phyloP scores from a whole-genome alignment of 2,888 invertebrate genomes.

The Cerastoderma edule region DNA sequence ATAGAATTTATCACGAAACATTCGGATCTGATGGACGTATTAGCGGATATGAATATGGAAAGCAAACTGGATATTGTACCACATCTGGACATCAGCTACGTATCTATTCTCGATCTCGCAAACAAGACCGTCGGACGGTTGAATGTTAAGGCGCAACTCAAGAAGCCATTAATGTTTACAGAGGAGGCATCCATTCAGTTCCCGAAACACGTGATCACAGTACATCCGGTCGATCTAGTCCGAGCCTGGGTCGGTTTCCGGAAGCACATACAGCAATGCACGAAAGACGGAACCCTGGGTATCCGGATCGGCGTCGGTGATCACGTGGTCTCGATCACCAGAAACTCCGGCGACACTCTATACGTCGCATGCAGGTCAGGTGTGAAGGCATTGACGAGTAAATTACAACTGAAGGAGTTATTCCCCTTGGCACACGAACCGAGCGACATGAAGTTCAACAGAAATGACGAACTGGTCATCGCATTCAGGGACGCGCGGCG shows the following conservation, averaged over 20 bases:
- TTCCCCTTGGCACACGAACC: conserved; percentile 50
- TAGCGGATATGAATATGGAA: conserved; percentile 32
- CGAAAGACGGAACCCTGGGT: conserved; percentile 49
- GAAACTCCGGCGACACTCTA: conserved; percentile 41
- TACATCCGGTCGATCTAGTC: conserved; percentile 36
- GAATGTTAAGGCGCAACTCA: conserved; percentile 33
- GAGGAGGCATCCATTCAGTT: conserved; percentile 42
- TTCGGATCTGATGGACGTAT: conserved; percentile 23
- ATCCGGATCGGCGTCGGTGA: conserved; percentile 40
- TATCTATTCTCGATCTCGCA: conserved; percentile 31
- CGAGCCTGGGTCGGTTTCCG: conserved; percentile 57
- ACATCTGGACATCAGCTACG: conserved; percentile 35
- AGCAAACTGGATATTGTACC: conserved; percentile 35
- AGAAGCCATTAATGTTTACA: conserved; percentile 31
- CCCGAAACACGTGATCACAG: conserved; percentile 35
- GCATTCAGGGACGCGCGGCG: conserved; percentile 52
- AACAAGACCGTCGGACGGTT: conserved; percentile 38
- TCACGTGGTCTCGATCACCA: conserved; percentile 31
- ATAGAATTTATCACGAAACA: conserved; percentile 48
- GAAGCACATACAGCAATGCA: conserved; percentile 48
- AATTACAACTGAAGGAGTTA: conserved; percentile 32
- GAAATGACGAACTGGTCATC: conserved; percentile 40
- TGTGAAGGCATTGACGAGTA: conserved; percentile 39
- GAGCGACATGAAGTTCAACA: conserved; percentile 47
- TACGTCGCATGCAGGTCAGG: conserved; percentile 45